Evolutionary conservation across 2,113 vertebrate genomes (phyloP).

Genomic region (Perognathus longimembris): DNA sequence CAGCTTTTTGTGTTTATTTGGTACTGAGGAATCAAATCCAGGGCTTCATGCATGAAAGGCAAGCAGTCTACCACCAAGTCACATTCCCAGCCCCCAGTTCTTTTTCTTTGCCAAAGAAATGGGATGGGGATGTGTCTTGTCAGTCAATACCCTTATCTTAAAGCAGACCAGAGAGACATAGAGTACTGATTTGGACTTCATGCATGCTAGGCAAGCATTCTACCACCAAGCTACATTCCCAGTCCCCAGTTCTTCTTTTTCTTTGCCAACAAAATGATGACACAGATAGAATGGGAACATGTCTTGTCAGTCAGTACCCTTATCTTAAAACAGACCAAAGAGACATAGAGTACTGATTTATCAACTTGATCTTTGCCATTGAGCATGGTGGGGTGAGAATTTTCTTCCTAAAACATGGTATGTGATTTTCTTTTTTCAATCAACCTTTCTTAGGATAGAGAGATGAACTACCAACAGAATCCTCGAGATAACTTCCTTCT

Average conservation of each 20-base stretch:
- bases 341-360: background rate
- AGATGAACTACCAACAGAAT: conserved; percentile 96
- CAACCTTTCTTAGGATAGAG: conserved; percentile 92
- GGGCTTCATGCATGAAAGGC: too few species aligned
- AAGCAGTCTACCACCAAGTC: too few species aligned
- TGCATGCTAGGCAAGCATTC: too few species aligned
- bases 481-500: conserved; percentile 93
- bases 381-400: conserved; percentile 20
- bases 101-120: background rate
- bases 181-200: background rate
- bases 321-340: conserved; percentile 57
- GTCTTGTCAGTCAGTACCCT: conserved; percentile 34
- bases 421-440: conserved; percentile 54
- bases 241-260: background rate
- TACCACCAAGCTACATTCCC: too few species aligned
- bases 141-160: conserved; percentile 60
- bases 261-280: background rate
- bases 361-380: conserved; percentile 21
- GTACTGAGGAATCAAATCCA: too few species aligned
- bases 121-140: background rate
- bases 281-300: conserved; percentile 1
- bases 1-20: too few species aligned
- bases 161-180: conserved; percentile 26
- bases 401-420: conserved; percentile 35
- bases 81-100: background rate